Evolutionary conservation across 2,888 invertebrate species (phyloP).

Genomic region (Oligia fasciuncula): DNA sequence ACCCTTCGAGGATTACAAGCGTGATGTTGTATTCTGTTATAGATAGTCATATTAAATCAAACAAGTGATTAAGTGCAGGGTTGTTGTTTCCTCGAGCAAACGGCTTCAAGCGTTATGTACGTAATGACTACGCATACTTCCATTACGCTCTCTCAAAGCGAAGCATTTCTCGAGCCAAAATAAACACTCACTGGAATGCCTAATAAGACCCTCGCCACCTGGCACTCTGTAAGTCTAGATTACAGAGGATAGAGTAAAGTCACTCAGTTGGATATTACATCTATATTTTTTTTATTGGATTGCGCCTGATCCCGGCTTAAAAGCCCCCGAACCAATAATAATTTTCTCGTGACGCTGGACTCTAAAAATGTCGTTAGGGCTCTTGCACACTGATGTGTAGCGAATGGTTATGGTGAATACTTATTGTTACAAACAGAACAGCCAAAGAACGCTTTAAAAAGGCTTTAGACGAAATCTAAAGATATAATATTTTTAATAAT

Average conservation of each 20-base stretch:
- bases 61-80: background rate
- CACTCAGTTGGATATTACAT: constrained; percentile 28
- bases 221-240: constrained; percentile 1
- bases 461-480: background rate
- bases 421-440: background rate
- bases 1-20: background rate
- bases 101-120: background rate
- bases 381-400: constrained; percentile 24
- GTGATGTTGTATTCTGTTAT: background rate
- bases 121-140: background rate
- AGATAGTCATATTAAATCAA: background rate
- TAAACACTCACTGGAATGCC: background rate
- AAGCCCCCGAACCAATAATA: constrained; percentile 53
- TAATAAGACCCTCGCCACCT: background rate
- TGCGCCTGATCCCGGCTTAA: constrained; percentile 44
- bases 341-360: constrained; percentile 28
- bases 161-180: constrained; percentile 7
- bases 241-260: constrained; percentile 10
- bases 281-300: constrained; percentile 41
- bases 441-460: background rate
- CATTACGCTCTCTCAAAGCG: constrained; percentile 3
- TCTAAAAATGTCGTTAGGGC: constrained; percentile 19
- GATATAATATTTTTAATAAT: too few relatives aligned
- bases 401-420: too few relatives aligned
- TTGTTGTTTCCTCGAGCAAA: background rate